A percentile compares a stretch with the other conserved stretches of the same genome.
Evolutionary conservation across 2,797 vertebrate species (phyloP).

Genomic region (Urocyon cinereoargenteus): DNA sequence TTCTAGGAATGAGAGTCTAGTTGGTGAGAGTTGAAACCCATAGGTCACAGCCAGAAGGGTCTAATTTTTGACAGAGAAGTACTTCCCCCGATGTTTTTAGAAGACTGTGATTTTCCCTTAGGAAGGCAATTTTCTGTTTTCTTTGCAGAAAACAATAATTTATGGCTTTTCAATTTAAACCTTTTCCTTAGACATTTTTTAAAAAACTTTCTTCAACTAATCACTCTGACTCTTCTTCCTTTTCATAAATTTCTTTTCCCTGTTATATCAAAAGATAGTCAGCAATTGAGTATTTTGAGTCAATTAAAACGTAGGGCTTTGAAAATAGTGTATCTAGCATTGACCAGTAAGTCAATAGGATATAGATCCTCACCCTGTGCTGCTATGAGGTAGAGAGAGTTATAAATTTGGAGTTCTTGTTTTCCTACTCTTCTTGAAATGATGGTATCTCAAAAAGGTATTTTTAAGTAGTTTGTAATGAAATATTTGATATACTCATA

Average conservation of each 20-base stretch:
- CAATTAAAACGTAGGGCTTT: neutral
- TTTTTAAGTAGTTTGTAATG: neutral
- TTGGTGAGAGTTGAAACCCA: neutral
- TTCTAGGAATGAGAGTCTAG: neutral
- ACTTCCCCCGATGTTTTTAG: neutral
- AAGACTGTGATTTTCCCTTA: neutral
- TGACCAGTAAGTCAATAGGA: neutral
- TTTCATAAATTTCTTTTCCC: neutral
- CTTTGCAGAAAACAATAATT: neutral
- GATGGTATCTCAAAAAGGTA: neutral
- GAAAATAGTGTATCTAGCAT: neutral
- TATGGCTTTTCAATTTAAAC: neutral
- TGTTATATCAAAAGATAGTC: neutral
- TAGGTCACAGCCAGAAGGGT: neutral
- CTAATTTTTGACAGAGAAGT: neutral
- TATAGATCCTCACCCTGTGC: neutral
- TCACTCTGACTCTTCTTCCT: neutral
- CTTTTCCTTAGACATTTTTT: neutral
- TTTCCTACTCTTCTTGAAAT: neutral
- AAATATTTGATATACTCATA: neutral
- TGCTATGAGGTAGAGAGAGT: neutral
- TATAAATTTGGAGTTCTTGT: neutral
- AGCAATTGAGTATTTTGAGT: neutral
- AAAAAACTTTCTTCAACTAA: neutral
- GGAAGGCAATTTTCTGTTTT: neutral